Base-by-base conservation (phyloP, 2,797 vertebrate genomes). In the Tinamus major region DNA sequence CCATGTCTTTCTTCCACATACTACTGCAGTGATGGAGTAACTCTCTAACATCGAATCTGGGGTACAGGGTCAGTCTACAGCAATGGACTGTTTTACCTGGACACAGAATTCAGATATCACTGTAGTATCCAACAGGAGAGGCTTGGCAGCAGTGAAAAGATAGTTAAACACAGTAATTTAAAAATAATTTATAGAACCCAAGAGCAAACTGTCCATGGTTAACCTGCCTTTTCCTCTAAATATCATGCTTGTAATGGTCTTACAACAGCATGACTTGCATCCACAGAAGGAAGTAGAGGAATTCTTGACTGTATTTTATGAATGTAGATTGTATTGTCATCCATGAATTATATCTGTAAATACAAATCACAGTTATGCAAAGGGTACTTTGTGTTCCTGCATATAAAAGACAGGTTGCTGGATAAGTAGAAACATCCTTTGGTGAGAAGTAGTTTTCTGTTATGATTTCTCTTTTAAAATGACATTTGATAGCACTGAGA, bases 391-490 rank as follows among this genome's bases (percentile, higher is more conserved):
- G 56, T 89, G 49, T 83, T 90, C 16, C 26, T 62, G 10, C 29
- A 48, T 78, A 70, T 41, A 85, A 80, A 90, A 87, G 35, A 51
- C 8, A 49, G 31, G 27, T 81, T 79, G 46, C 83, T 93, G 10
- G 88, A 79, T 90, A 85, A 82, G 0, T 89, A 84, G 89, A 71
- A 71, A 33, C 42, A 51, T 76, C 74, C 71, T 91, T 93, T 72
- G 85, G 42, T 74, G 64, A 37, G 27, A 64, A 85, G 0, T 46
- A 42, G 74, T 69, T 79, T 89, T 44, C 51, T 80, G 63, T 89
- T 92, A 80, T 31, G 53, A 71, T 92, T 95, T 95, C 24, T 78
- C 33, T 85, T 81, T 65, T 33, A 20, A 85, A 42, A 72, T 65
- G 46, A 61, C 42, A 8, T 83, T 89, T 93, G 79, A n/a, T 58